Percentiles rank a stretch among this genome's conserved stretches.
Evolutionary conservation across 2,888 invertebrate genomes (phyloP).

Genomic region (Stomorhina lunata): DNA sequence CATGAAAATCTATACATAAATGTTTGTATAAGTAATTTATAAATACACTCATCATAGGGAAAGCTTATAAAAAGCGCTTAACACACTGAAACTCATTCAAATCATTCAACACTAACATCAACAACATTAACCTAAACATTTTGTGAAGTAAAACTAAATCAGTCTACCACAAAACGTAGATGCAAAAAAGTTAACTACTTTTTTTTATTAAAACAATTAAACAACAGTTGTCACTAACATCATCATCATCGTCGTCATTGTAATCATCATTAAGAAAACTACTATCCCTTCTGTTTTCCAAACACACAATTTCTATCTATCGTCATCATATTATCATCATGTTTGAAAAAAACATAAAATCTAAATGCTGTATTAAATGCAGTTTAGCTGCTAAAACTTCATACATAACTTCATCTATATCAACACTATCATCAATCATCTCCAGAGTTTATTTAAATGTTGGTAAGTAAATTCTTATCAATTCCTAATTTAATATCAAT

Average conservation of each 20-base stretch:
- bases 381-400: conserved; percentile 18
- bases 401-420: conserved; percentile 1
- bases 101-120: background rate
- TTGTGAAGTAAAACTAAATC: background rate
- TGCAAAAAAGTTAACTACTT: background rate
- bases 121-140: background rate
- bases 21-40: conserved; percentile 32
- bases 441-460: conserved; percentile 22
- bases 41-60: conserved; percentile 61
- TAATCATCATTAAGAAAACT: background rate
- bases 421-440: background rate
- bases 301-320: background rate
- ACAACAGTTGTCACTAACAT: background rate
- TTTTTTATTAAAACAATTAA: background rate
- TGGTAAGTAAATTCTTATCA: conserved; percentile 14
- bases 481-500: background rate
- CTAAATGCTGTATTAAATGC: conserved; percentile 33
- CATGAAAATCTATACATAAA: conserved; percentile 17
- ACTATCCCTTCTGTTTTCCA: background rate
- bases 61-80: conserved; percentile 64
- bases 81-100: conserved; percentile 22
- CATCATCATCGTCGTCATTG: background rate
- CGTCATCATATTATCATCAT: background rate
- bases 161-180: background rate
- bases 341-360: background rate